Conservation (phyloP, 37 sponge, comb jelly and placozoan species). For the Haliclona indistincta region DNA sequence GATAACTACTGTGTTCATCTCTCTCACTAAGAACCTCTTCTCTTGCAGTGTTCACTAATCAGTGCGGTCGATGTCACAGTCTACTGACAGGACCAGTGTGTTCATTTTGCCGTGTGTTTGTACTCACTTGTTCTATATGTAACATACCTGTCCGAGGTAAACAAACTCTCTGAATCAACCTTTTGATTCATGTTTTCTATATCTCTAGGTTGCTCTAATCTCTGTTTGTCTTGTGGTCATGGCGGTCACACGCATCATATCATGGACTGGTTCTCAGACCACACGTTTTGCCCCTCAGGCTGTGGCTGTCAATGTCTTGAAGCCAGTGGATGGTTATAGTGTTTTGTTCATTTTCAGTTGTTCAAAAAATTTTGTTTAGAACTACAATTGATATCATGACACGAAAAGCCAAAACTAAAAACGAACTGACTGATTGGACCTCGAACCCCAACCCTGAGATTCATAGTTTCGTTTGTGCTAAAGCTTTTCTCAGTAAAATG, state of each 20-base stretch:
- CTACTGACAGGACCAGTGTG: slow-evolving; percentile 57
- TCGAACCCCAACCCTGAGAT: no score
- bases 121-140: slow-evolving; percentile 71
- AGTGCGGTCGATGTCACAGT: slow-evolving; percentile 35
- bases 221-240: slow-evolving; percentile 89
- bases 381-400: no score
- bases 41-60: slow-evolving; percentile 12
- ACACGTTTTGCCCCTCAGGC: slow-evolving; percentile 70
- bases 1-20: background rate
- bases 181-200: background rate
- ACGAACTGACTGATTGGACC: no score
- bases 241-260: slow-evolving; percentile 90
- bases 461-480: no score
- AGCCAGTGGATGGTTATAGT: slow-evolving; percentile 53
- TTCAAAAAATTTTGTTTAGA: no score
- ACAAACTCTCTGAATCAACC: background rate
- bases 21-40: background rate
- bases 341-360: no score
- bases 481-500: no score
- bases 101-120: slow-evolving; percentile 35
- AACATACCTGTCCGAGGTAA: slow-evolving; percentile 79
- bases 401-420: no score
- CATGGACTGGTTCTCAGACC: slow-evolving; percentile 75
- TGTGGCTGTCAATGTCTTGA: slow-evolving; percentile 85
- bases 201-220: slow-evolving; percentile 72